Evolutionary conservation across 2,113 vertebrate genomes (phyloP).

Genomic region (Chiloscyllium plagiosum): DNA sequence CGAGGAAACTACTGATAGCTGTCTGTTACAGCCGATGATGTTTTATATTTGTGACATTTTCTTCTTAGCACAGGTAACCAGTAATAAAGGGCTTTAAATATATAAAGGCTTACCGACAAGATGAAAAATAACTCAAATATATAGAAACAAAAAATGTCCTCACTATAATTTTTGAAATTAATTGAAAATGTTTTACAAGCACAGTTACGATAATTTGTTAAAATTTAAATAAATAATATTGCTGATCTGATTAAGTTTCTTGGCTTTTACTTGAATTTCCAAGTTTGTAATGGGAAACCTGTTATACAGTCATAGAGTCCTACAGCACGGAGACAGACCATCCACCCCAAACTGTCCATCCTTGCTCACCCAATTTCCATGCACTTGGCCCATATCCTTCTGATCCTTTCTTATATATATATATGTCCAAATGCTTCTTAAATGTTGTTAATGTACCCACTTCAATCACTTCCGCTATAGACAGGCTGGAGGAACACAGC

Average conservation of each 20-base stretch:
- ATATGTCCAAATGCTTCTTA: too few relatives aligned
- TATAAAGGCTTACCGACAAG: constrained; percentile 23
- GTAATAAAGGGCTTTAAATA: constrained; percentile 30
- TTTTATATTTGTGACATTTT: constrained; percentile 30
- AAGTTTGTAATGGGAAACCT: neutral
- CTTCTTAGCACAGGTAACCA: constrained; percentile 35
- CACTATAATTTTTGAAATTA: constrained; percentile 29
- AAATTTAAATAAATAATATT: constrained; percentile 35
- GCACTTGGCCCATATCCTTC: too few relatives aligned
- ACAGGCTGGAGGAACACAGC: too few relatives aligned
- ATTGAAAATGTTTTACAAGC: constrained; percentile 34
- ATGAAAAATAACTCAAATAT: constrained; percentile 34
- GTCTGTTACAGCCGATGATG: neutral
- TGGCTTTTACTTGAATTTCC: constrained; percentile 11
- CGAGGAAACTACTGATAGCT: neutral
- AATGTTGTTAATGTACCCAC: too few relatives aligned
- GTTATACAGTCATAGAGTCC: too few relatives aligned
- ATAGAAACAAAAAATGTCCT: neutral
- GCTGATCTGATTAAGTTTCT: neutral
- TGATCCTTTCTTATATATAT: too few relatives aligned
- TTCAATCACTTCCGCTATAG: too few relatives aligned
- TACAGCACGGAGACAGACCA: too few relatives aligned
- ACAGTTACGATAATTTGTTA: constrained; percentile 33
- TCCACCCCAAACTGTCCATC: too few relatives aligned
- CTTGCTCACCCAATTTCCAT: too few relatives aligned